Evolutionary conservation across 2,797 vertebrate genomes (phyloP), one percentile per base, ranked within the genome.

Genomic region (Botia kubotai): DNA sequence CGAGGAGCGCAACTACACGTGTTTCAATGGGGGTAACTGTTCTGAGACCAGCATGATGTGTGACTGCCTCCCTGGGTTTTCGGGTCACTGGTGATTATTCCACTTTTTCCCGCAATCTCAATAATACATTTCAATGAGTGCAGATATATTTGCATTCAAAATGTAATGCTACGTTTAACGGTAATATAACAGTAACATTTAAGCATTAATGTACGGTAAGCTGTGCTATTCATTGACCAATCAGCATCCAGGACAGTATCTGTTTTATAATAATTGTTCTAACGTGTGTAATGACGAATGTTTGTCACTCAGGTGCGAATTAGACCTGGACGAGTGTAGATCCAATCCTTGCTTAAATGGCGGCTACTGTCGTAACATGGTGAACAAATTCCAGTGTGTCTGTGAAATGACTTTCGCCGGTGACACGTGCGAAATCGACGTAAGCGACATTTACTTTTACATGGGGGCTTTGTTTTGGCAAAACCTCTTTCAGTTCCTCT

Each of bases 391-490:
- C 87, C 84, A 91, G 60, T 98, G 97, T 63, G 84, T 96, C 85
- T 98, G 97, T 0, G 94, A 95, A 0, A 88, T 94, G 85, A 95
- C 95, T 92, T 97, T 83, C 68, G 95, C 94, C 0, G 97, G 96
- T 0, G 92, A 96, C 33, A 86, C 84, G 84, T 97, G 97, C 73
- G 96, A 98, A 90, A 93, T 94, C 77, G 95, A 98, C 72, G 95
- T 98, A 96, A 97, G 96, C 95, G 94, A 97, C 93, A 89, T 97
- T 92, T 96, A 96, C 91, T 95, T 96, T 92, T 96, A 93, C 83
- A 93, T 97, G 86, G 97, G 96, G 0, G 81, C 96, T 86, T 89
- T 97, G 50, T 91, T 98, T 81, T 97, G 97, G 97, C 97, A 97
- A 92, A 96, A 97, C 88, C 95, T 97, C 82, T 97, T 96, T 89